Base-by-base conservation (phyloP, 2,797 vertebrate species). In the Channa striata region DNA sequence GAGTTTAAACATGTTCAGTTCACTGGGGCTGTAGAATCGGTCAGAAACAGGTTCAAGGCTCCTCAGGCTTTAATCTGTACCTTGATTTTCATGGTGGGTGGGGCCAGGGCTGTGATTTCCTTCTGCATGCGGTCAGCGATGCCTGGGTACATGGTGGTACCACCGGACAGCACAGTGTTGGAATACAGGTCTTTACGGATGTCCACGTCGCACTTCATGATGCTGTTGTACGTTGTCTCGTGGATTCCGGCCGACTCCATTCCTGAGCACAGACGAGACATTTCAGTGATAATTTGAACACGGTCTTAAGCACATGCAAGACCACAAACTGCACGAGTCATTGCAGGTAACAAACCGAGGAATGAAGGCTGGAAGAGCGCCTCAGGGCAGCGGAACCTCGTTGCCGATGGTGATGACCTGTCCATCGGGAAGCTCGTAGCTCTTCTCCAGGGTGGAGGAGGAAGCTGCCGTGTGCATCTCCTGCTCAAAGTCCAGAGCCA, bases 371-470 rank as follows among this genome's bases (percentile, higher is more conserved):
- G 97, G 95, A 99, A 97, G 79, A 99, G 96, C 12, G 96, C 94
- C 91, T 99, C 97, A 0, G 97, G 96, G 93, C 97, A 98, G 87
- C 97, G 96, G 96, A 99, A 99, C 87, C 91, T 99, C 97, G 0
- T 97, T 99, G 83, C 97, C 96, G 1, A 99, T 98, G 89, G 96
- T 98, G 93, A 99, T 98, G 85, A 98, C 96, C 92, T 98, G 97
- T 5, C 97, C 97, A 3, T 99, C 97, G 2, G 97, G 97, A 89
- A 99, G 87, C 92, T 98, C 96, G 0, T 98, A 99, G 96, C 96
- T 98, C 94, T 99, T 99, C 84, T 99, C 97, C 8, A 99, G 93
- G 40, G 96, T 95, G 59, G 97, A 97, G 68, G 97, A 98, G 71
- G 95, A 96, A 67, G 96, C 93, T 1, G 89, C 86, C 0, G 78